Evolutionary conservation across 2,888 invertebrate species (phyloP).

Genomic region (Esperia sulphurella): DNA sequence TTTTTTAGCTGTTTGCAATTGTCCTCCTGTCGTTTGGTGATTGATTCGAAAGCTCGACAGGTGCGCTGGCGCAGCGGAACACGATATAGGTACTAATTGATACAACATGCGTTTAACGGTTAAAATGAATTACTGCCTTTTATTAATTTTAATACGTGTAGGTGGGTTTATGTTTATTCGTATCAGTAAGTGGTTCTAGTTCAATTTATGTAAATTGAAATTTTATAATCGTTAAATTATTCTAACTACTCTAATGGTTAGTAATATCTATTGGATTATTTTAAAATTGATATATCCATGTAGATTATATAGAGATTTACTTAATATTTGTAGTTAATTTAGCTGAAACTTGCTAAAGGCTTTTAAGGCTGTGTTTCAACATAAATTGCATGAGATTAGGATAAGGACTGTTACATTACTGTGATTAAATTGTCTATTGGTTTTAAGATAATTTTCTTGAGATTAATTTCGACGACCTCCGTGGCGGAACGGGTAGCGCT

Average conservation of each 20-base stretch:
- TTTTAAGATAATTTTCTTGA: neutral
- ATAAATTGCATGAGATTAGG: too few species aligned
- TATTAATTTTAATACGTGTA: slow-evolving; percentile 3
- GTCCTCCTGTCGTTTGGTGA: slow-evolving; percentile 12
- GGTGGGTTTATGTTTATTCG: neutral
- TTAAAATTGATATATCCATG: neutral
- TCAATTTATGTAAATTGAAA: slow-evolving; percentile 12
- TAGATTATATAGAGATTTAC: neutral
- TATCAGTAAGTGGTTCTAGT: slow-evolving; percentile 3
- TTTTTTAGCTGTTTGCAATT: slow-evolving; percentile 21
- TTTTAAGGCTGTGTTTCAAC: too few species aligned
- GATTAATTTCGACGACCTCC: too few species aligned
- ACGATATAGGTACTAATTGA: slow-evolving; percentile 9
- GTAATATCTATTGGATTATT: neutral
- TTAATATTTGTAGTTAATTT: neutral
- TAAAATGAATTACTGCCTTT: neutral
- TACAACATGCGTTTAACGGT: slow-evolving; percentile 4
- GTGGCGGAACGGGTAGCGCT: too few species aligned
- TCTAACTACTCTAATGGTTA: slow-evolving; percentile 6
- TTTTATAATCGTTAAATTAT: slow-evolving; percentile 8
- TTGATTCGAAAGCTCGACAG: slow-evolving; percentile 13
- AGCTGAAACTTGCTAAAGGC: neutral
- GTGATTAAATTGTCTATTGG: neutral
- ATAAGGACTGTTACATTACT: too few species aligned
- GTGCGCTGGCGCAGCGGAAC: slow-evolving; percentile 11